These are phyloP conservation scores for Andrena fulva DNA, from an alignment of 2,888 invertebrate genomes.

Conservation along the genomic window DNA sequence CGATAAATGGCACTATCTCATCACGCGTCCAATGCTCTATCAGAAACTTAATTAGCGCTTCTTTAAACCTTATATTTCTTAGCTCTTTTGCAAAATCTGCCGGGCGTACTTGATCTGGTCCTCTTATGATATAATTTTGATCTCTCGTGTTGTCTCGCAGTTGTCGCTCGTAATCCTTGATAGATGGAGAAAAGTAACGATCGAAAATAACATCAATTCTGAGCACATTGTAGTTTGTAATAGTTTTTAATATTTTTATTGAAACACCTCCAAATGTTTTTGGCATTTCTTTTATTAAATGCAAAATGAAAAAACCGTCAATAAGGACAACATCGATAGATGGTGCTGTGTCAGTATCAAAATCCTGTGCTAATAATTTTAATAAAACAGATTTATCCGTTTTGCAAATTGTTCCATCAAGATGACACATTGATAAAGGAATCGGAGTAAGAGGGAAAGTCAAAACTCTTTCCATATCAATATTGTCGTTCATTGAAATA, in stretches of 20 bases:
- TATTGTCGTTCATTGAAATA: background rate
- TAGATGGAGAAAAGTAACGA: background rate
- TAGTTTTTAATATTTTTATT: background rate
- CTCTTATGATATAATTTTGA: background rate
- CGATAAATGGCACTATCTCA: background rate
- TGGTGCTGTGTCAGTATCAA: background rate
- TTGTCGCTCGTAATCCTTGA: background rate
- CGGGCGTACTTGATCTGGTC: background rate
- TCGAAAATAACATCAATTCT: background rate
- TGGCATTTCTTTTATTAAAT: background rate
- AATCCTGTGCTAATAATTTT: background rate
- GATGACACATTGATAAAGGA: background rate
- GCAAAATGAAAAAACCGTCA: background rate
- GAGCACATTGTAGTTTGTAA: background rate
- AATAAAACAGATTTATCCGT: background rate
- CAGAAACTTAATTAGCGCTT: background rate
- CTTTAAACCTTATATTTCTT: background rate
- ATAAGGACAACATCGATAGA: background rate
- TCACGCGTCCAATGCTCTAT: background rate
- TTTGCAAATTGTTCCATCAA: background rate
- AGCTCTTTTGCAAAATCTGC: background rate
- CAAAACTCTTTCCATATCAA: background rate
- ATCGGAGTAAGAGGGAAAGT: background rate
- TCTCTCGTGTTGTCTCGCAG: background rate
- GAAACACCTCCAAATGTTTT: background rate